Evolutionary conservation across 2,888 invertebrate species (phyloP).

Genomic region (Nephrotoma appendiculata): DNA sequence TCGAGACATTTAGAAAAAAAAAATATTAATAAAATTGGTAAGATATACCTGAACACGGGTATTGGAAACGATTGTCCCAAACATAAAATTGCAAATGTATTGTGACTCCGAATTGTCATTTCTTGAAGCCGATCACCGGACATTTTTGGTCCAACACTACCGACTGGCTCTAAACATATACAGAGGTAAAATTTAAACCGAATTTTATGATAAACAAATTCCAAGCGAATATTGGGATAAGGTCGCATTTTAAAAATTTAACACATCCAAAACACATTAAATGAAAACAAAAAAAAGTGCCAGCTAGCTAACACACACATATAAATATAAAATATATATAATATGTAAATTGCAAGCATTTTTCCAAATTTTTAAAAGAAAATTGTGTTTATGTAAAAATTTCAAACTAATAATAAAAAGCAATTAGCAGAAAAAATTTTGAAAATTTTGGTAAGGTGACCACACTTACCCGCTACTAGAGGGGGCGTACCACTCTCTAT

Average conservation of each 20-base stretch:
- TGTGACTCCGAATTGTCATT: slow-evolving; percentile 28
- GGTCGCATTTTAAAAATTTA: neutral
- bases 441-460: neutral
- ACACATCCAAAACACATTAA: neutral
- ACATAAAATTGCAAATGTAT: slow-evolving; percentile 50
- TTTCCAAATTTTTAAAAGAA: neutral
- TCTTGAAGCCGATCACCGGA: slow-evolving; percentile 40
- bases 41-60: slow-evolving; percentile 54
- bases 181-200: neutral
- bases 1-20: slow-evolving; percentile 8
- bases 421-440: neutral
- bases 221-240: neutral
- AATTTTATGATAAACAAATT: neutral
- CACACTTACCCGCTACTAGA: slow-evolving; percentile 20
- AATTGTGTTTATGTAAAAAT: neutral
- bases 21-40: slow-evolving; percentile 8
- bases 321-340: neutral
- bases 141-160: slow-evolving; percentile 49
- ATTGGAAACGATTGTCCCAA: slow-evolving; percentile 62
- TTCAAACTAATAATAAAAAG: neutral
- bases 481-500: slow-evolving; percentile 8
- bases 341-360: neutral
- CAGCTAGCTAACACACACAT: neutral
- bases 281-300: neutral
- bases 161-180: slow-evolving; percentile 43